Evolutionary conservation across 2,113 vertebrate species (phyloP), one percentile per base, ranked within the genome.

Genomic region (Pseudois nayaur): DNA sequence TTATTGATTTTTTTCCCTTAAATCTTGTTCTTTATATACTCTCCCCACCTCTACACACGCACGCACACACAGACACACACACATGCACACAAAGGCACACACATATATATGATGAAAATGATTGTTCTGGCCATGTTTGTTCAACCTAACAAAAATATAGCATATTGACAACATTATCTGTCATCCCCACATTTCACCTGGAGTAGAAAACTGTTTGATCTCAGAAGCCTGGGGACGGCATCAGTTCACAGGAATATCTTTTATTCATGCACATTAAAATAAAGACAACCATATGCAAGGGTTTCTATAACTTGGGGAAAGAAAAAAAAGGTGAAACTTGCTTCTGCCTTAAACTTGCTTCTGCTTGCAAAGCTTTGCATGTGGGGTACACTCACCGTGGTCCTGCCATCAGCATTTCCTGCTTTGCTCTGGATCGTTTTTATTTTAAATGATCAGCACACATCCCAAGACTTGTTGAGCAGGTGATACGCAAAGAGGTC

Each of bases 181-280:
- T 98, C 98, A 97, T 97, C 97, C 95, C 97, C 98, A 98, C 98
- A 98, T 99, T 98, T 98, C 98, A 99, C 98, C 98, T 98, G 98
- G 67, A 98, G 98, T 98, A 98, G 91, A 96, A 97, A 98, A 98
- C 91, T 90, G 98, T 99, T 99, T 99, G 98, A 99, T 99, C 98
- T 99, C 98, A 76, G 94, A 98, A 98, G 98, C 89, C 97, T 97
- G 87, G 96, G 84, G 98, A 98, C 96, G 92, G 93, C 98, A 98
- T 98, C 97, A 94, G 98, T 98, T 98, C 27, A 0, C 91, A 98
- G 94, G 94, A 96, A 98, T 97, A 98, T 98, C 97, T 99, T 99
- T 99, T 99, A 99, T 99, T 98, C 98, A 98, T 98, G 89, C 94
- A 95, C 98, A 97, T 98, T 98, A 95, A 98, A 98, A 98, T 98